Percentiles rank a stretch among this genome's conserved stretches.
Evolutionary conservation across 1,140 invertebrate species (phyloP).

Genomic region (Heliconius melpomene): DNA sequence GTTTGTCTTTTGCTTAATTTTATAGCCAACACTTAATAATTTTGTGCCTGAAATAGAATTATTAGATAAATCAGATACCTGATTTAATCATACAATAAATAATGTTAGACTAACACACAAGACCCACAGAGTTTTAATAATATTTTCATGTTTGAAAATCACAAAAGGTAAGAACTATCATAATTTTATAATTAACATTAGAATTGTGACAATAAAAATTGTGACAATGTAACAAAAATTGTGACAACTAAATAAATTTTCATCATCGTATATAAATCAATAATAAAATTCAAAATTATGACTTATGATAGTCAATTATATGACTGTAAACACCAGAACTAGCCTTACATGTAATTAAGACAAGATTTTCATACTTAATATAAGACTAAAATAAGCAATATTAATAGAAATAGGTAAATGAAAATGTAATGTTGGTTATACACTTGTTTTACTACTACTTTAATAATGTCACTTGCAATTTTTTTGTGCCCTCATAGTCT

Average conservation of each 20-base stretch:
- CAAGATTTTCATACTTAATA: conserved; percentile 18
- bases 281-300: background rate
- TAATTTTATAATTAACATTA: background rate
- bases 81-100: background rate
- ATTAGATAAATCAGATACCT: background rate
- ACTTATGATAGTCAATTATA: conserved; percentile 21
- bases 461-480: conserved; percentile 8
- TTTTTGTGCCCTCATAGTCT: background rate
- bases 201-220: background rate
- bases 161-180: background rate
- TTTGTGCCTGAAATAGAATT: conserved; percentile 30
- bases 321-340: conserved; percentile 21
- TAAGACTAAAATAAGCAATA: conserved; percentile 22
- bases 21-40: conserved; percentile 31
- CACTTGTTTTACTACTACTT: conserved; percentile 7
- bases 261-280: background rate
- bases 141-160: background rate
- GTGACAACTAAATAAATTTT: background rate
- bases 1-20: conserved; percentile 27
- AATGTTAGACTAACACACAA: background rate
- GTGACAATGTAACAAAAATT: background rate
- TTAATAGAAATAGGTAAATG: conserved; percentile 19
- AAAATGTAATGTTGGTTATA: conserved; percentile 13
- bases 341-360: conserved; percentile 21
- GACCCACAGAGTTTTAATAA: background rate